Conservation (phyloP, 2,113 vertebrate species). For the Furnarius figulus region DNA sequence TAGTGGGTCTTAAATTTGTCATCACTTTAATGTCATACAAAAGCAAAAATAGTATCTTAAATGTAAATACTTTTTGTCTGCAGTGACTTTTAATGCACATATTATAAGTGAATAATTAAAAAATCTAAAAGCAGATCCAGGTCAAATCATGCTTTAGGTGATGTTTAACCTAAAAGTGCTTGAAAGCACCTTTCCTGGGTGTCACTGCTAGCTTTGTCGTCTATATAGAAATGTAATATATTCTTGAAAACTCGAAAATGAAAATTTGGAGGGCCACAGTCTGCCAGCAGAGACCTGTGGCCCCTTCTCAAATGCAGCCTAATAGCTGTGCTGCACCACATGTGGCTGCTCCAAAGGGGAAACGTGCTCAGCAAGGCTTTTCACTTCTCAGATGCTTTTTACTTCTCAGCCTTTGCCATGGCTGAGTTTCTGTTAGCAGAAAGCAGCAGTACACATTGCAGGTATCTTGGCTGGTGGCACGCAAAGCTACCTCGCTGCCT, state of each 20-base stretch:
- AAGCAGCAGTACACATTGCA: background rate
- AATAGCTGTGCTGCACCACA: background rate
- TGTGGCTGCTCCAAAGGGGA: background rate
- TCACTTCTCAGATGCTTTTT: background rate
- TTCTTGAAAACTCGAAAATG: background rate
- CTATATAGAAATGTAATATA: background rate
- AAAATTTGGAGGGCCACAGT: background rate
- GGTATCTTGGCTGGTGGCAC: background rate
- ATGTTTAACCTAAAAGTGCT: background rate
- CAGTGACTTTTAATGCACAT: background rate
- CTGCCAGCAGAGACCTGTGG: background rate
- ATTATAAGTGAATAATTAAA: background rate
- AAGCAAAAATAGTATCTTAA: background rate
- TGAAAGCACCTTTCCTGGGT: background rate
- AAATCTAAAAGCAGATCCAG: background rate
- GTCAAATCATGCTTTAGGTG: background rate
- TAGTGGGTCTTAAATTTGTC: conserved; percentile 9
- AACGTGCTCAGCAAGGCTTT: background rate
- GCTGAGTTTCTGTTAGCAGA: background rate
- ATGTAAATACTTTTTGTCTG: background rate
- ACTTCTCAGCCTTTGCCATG: background rate
- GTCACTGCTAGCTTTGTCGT: background rate
- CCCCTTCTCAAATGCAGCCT: background rate
- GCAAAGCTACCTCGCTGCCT: background rate
- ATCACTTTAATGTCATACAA: background rate